These are phyloP conservation scores for Xiphorhynchus erythropygius DNA, from an alignment of 2,797 vertebrate genomes.

Conservation along the genomic window DNA sequence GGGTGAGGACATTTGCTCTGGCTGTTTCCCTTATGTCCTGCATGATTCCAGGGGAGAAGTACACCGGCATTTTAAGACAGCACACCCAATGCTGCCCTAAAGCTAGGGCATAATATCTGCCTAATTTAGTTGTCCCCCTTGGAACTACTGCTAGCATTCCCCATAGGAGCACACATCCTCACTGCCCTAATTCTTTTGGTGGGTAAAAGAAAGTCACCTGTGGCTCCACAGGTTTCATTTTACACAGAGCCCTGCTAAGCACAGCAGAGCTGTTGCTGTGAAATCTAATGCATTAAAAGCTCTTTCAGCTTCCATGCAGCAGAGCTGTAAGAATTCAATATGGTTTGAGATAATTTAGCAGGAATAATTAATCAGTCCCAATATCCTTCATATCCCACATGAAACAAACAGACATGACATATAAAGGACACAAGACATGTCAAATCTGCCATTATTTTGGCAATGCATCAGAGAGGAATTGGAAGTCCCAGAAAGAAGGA, in stretches of 20 bases:
- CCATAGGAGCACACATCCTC: neutral
- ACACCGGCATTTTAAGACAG: neutral
- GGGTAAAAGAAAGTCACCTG: neutral
- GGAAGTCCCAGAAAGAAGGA: neutral
- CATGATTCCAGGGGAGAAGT: neutral
- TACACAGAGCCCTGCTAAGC: neutral
- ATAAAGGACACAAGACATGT: neutral
- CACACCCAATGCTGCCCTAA: neutral
- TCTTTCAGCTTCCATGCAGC: neutral
- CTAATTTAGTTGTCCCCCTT: neutral
- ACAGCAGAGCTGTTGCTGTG: neutral
- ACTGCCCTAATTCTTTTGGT: neutral
- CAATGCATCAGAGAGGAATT: conserved; percentile 7
- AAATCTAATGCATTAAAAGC: neutral
- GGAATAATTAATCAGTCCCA: conserved; percentile 41
- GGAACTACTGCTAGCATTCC: neutral
- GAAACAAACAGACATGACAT: neutral
- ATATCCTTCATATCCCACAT: conserved; percentile 10
- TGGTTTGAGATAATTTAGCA: neutral
- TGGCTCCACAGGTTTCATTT: neutral
- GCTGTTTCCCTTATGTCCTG: neutral
- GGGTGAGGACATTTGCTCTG: neutral
- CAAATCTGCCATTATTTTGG: conserved; percentile 42
- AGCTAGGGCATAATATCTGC: neutral
- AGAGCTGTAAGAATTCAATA: neutral